phyloP scores from a whole-genome alignment of 2,888 invertebrate genomes.

The Pollenia griseotomentosa region DNA sequence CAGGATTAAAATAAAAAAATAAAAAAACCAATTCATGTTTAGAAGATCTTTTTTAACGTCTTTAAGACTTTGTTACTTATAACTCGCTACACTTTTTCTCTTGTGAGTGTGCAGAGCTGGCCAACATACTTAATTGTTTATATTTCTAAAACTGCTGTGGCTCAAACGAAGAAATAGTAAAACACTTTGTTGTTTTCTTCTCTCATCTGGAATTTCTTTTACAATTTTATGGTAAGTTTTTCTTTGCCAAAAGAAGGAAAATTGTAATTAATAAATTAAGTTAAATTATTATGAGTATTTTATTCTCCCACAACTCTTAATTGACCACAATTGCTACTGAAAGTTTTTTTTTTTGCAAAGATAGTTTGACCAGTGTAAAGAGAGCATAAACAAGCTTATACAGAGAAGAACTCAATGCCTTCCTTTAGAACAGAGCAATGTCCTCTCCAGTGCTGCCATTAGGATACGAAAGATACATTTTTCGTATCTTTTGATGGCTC shows the following conservation, averaged over 20 bases:
- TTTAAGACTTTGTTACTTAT: not conserved
- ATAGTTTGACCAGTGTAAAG: too few species aligned
- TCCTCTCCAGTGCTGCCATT: too few species aligned
- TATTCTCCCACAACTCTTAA: not conserved
- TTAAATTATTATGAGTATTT: not conserved
- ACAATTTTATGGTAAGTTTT: constrained; percentile 70
- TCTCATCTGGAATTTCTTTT: constrained; percentile 35
- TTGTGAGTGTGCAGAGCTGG: constrained; percentile 23
- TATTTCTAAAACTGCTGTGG: constrained; percentile 6
- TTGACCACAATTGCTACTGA: constrained; percentile 8
- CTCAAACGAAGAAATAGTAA: not conserved
- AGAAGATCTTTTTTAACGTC: not conserved
- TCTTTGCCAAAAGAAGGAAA: constrained; percentile 6
- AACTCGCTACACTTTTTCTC: constrained; percentile 16
- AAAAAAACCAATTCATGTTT: constrained; percentile 21
- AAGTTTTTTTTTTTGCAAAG: not conserved
- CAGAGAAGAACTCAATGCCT: too few species aligned
- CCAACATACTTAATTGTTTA: not conserved
- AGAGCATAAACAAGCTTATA: too few species aligned
- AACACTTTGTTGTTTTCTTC: constrained; percentile 17
- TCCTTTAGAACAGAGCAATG: too few species aligned
- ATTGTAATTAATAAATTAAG: constrained; percentile 7
- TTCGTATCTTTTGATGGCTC: too few species aligned
- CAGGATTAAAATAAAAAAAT: not conserved
- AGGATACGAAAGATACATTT: too few species aligned